Evolutionary conservation across 64 coral and sea anemone genomes (phyloP), one percentile per base, ranked within the genome.

Genomic region (Porites lutea): DNA sequence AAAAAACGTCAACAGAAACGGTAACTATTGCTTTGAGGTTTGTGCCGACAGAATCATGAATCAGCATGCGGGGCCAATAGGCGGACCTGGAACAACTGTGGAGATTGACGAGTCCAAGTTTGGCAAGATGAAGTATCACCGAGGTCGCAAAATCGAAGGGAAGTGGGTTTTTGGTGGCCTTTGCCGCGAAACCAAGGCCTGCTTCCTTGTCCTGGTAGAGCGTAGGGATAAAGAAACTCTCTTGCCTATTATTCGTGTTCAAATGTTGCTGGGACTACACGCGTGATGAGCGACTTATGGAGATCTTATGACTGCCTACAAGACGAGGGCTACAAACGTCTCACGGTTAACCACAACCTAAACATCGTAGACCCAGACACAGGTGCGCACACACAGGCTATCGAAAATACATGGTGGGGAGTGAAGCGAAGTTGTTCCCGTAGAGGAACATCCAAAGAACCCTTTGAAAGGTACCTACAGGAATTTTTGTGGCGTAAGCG

Each of bases 261-360:
- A 67, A 13, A 67, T 67, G 19, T 67, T 67, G 65, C 65, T 15
- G n/a, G 65, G 65, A 21, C 27, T 37, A 67, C 65, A 10, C 65
- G 65, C 65, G 63, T 86, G 13, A 86, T 86, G 10, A 71, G 65
- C 23, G 59, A 71, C 64, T 49, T 13, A 19, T 87, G 45, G 47
- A 87, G 18, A 77, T 48, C 75, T 52, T 54, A 77, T 54, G 75
- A 54, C 12, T 57, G 54, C 54, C 54, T 77, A 12, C 48, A 12
- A 9, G 1, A 7, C 51, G 11, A 75, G 79, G 59, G 74, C 79
- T 60, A 61, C 60, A 46, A 13, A 16, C 48, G 69, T 70, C 75
- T 78, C 27, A 22, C 88, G 79, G 75, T 89, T 10, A 89, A 79
- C 75, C 88, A 79, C 18, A 78, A 59, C 16, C 14, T 89, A 16